Conservation (phyloP, 2,113 vertebrate species). For the Aspidoscelis tigris region DNA sequence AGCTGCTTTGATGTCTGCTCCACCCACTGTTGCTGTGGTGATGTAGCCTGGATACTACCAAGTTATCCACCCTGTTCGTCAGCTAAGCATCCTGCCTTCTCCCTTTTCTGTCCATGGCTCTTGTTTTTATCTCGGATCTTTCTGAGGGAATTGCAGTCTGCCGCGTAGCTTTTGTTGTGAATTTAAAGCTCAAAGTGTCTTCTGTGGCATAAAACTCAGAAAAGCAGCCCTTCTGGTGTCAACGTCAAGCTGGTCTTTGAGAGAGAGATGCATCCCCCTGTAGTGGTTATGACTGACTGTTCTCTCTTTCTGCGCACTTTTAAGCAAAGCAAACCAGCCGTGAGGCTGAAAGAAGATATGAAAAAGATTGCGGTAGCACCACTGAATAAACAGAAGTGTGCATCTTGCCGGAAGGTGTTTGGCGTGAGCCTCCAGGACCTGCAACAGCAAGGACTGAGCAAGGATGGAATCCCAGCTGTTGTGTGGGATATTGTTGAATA, state of each 20-base stretch:
- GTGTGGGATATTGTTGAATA: constrained; percentile 85
- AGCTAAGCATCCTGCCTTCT: constrained; percentile 34
- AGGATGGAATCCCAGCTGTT: constrained; percentile 82
- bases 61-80: constrained; percentile 34
- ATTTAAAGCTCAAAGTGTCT: background rate
- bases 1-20: background rate
- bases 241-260: background rate
- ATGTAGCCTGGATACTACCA: constrained; percentile 30
- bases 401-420: constrained; percentile 73
- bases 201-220: fast-evolving
- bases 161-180: constrained; percentile 23
- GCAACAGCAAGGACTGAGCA: constrained; percentile 77
- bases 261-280: constrained; percentile 37
- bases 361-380: constrained; percentile 85
- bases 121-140: background rate
- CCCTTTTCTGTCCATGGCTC: background rate
- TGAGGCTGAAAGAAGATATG: constrained; percentile 90
- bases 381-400: constrained; percentile 68
- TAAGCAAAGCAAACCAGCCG: constrained; percentile 87
- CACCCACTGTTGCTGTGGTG: constrained; percentile 31
- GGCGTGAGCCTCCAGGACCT: constrained; percentile 82
- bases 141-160: background rate
- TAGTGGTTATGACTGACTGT: constrained; percentile 67
- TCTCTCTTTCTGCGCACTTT: constrained; percentile 70
- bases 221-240: background rate